Evolutionary conservation across 2,113 vertebrate genomes (phyloP).

Genomic region (Melanerpes aurifrons): DNA sequence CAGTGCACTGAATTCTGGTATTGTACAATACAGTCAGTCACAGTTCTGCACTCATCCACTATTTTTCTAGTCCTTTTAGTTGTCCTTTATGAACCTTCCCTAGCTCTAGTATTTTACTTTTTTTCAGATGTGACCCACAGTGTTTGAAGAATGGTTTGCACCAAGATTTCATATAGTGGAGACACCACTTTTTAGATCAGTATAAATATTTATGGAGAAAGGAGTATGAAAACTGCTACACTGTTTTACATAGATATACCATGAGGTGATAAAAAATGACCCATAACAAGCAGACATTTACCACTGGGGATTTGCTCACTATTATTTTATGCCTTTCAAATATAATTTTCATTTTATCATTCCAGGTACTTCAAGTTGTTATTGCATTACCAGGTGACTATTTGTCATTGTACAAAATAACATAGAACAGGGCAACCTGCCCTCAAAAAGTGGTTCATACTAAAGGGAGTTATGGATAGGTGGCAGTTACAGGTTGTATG

Average conservation of each 20-base stretch:
- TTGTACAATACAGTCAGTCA: not conserved
- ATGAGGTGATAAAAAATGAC: not conserved
- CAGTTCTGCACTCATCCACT: not conserved
- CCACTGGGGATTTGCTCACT: not conserved
- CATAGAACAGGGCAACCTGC: not conserved
- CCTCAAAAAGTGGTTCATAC: not conserved
- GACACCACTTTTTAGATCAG: not conserved
- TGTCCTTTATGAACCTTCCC: not conserved
- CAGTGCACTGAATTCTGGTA: not conserved
- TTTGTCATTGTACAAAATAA: conserved; percentile 13
- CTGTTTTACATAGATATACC: not conserved
- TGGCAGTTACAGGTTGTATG: not conserved
- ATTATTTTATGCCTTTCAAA: conserved; percentile 7
- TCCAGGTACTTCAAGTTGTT: not conserved
- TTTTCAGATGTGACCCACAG: not conserved
- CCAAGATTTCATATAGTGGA: not conserved
- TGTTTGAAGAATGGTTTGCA: not conserved
- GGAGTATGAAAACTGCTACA: not conserved
- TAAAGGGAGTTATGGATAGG: not conserved
- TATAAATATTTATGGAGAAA: not conserved
- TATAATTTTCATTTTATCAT: conserved; percentile 23
- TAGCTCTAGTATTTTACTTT: not conserved
- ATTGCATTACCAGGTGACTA: not conserved
- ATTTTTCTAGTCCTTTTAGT: not conserved
- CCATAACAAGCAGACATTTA: conserved; percentile 9